Base-by-base conservation (phyloP, 2,113 vertebrate genomes). In the Archocentrus centrarchus region DNA sequence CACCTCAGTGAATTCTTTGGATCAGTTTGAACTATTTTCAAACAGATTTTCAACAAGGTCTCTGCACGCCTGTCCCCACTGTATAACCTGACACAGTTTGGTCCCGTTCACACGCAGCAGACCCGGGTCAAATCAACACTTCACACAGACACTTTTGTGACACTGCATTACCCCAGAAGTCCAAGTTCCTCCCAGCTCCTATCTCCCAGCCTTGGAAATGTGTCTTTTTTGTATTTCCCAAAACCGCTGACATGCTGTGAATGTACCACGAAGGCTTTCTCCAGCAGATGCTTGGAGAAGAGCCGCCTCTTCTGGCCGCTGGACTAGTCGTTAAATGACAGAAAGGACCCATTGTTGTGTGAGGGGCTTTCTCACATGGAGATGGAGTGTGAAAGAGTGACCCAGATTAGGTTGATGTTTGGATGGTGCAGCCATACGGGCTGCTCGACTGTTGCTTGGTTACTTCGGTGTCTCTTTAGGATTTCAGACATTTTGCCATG, bases 1-100 rank as follows among this genome's bases (percentile, higher is more conserved):
- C 73, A 89, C 62, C 85, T 61, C 59, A 50, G 78, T 53, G 27
- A 77, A 64, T 57, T n/a, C 61, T 81, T 5, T 11, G 1, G 4
- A 15, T 61, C 55, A 11, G n/a, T 81, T n/a, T 81, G 79, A 88
- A 88, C 59, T 82, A 85, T 85, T 90, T 84, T 53, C 82, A 87
- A 81, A 87, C 55, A 2, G 73, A 81, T n/a, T 55, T 41, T 59
- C 11, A 14, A 41, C 18, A 3, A 53, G 47, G 17, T 75, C n/a
- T 53, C 64, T 11, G 14, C 57, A 0, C 61, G 24, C 6, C 50
- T 17, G 0, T 59, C 61, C 20, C 77, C 73, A 79, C 84, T 85
- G 88, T 76, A 84, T 85, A 60, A 82, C 86, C 90, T 14, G 88
- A 88, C 88, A 90, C 88, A 91, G 85, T 2, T 91, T 76, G 90